Conservation (phyloP, 2,888 invertebrate genomes). For the Adela reaumurella region DNA sequence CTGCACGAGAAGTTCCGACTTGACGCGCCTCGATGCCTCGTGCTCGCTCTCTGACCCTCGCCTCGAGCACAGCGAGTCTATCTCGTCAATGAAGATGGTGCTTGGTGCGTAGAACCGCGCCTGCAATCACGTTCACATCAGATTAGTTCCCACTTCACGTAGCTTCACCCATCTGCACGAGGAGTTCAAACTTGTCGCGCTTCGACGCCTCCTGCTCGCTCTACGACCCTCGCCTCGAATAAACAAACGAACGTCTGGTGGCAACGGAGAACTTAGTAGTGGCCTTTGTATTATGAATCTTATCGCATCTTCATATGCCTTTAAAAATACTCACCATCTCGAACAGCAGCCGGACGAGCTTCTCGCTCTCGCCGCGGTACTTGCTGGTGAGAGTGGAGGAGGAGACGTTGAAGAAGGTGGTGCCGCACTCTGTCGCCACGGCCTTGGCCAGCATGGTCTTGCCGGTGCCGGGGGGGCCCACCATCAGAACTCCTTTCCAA, state of each 20-base stretch:
- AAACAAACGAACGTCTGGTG: too few species aligned
- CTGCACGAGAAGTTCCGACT: conserved; percentile 95
- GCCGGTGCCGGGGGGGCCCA: conserved; percentile 89
- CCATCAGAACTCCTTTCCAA: conserved; percentile 96
- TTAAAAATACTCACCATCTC: conserved; percentile 79
- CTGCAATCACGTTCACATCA: conserved; percentile 53
- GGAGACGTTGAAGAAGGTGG: conserved; percentile 96
- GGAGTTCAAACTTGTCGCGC: conserved; percentile 92
- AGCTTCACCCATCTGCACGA: too few species aligned
- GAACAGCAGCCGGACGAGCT: conserved; percentile 91
- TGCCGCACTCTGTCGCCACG: conserved; percentile 96
- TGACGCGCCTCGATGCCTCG: conserved; percentile 94
- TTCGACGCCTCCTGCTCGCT: conserved; percentile 97
- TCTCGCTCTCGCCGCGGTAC: conserved; percentile 98
- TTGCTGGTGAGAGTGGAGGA: conserved; percentile 97
- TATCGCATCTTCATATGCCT: too few species aligned
- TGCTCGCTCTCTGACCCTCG: conserved; percentile 96
- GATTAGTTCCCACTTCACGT: too few species aligned
- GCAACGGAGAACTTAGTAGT: too few species aligned
- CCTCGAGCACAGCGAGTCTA: conserved; percentile 93
- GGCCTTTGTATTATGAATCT: too few species aligned
- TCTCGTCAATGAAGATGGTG: conserved; percentile 99
- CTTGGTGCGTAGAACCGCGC: conserved; percentile 97
- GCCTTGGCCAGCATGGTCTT: conserved; percentile 98
- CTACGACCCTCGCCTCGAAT: conserved; percentile 91